phyloP scores from a whole-genome alignment of 2,113 vertebrate genomes.

The Colinus virginianus region DNA sequence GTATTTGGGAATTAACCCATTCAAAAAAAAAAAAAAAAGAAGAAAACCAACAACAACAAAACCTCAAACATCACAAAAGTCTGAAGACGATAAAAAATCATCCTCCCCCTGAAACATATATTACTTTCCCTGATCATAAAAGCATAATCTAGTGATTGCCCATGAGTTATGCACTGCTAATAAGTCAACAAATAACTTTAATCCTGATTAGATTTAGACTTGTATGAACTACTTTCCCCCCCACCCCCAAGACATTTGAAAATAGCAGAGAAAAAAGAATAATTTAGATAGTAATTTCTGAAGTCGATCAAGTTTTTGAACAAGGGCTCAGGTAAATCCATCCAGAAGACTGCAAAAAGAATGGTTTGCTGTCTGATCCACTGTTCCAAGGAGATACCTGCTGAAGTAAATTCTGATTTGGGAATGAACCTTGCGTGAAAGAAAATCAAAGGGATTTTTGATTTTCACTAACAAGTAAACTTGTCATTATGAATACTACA shows the following conservation, averaged over 20 bases:
- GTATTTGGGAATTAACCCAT: not conserved
- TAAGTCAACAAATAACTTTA: not conserved
- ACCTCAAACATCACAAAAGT: not conserved
- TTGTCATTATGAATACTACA: not conserved
- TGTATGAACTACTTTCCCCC: not conserved
- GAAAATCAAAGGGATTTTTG: not conserved
- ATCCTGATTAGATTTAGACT: not conserved
- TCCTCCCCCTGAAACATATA: not conserved
- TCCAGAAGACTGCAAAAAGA: not conserved
- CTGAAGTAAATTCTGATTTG: not conserved
- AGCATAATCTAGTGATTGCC: not conserved
- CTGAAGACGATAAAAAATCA: not conserved
- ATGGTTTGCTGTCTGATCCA: not conserved
- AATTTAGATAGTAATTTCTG: not conserved
- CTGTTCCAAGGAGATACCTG: not conserved
- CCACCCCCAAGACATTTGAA: not conserved
- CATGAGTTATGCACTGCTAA: not conserved
- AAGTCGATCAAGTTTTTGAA: not conserved
- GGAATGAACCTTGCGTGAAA: not conserved
- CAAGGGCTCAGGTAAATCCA: not conserved
- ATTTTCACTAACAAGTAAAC: not conserved
- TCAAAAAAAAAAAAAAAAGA: not conserved
- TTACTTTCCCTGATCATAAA: not conserved
- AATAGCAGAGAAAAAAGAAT: not conserved
- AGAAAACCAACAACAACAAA: too few relatives aligned